phyloP scores from a whole-genome alignment of 1,140 invertebrate species.

The Eciton burchellii region DNA sequence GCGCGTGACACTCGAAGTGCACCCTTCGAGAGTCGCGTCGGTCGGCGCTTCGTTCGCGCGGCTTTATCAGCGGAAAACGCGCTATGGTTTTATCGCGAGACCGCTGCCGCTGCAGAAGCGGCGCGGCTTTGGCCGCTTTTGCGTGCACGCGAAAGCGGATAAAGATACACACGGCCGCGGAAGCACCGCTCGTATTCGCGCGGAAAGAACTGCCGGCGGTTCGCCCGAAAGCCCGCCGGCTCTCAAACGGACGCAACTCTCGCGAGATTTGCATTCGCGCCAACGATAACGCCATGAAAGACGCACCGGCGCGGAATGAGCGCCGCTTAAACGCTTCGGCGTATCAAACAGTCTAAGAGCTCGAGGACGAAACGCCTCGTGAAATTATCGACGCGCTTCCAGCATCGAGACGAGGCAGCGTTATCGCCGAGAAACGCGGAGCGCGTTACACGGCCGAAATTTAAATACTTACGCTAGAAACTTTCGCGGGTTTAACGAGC shows the following conservation, averaged over 20 bases:
- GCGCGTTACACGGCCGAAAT: constrained; percentile 19
- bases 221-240: neutral
- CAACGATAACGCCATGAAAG: neutral
- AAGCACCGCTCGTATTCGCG: neutral
- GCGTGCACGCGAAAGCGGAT: neutral
- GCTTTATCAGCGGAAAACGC: constrained; percentile 56
- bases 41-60: constrained; percentile 56
- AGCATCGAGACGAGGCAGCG: neutral
- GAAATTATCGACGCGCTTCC: constrained; percentile 2
- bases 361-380: neutral
- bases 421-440: neutral
- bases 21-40: neutral
- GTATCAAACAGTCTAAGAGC: neutral
- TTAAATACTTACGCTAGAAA: constrained; percentile 35
- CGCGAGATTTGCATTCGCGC: neutral
- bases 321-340: neutral
- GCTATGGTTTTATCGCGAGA: constrained; percentile 61
- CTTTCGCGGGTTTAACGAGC: constrained; percentile 62
- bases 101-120: neutral
- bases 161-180: neutral
- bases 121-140: neutral
- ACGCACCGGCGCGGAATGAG: neutral
- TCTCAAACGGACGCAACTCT: neutral
- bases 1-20: constrained; percentile 41
- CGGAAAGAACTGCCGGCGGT: neutral